A percentile compares a stretch with the other conserved stretches of the same genome.
phyloP scores from a whole-genome alignment of 2,797 vertebrate species.

The Dallia pectoralis region DNA sequence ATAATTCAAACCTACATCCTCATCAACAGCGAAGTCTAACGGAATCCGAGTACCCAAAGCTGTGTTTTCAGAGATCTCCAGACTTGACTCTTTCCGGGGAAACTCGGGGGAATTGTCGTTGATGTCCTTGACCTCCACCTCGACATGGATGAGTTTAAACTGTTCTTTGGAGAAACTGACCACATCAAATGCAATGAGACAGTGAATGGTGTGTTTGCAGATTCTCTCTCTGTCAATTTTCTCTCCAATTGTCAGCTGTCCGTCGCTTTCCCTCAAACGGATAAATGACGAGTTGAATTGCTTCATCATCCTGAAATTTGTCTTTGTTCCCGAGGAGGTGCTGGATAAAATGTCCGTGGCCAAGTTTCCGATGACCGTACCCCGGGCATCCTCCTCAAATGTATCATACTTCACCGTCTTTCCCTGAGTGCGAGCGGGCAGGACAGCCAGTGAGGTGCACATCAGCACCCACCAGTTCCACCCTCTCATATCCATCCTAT shows the following conservation, averaged over 20 bases:
- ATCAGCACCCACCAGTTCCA: constrained; percentile 58
- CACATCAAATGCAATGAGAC: constrained; percentile 90
- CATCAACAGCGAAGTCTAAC: constrained; percentile 86
- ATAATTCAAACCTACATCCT: constrained; percentile 87
- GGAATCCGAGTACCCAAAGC: constrained; percentile 88
- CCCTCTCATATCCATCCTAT: constrained; percentile 57
- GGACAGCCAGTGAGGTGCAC: constrained; percentile 55
- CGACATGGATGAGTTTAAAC: constrained; percentile 91
- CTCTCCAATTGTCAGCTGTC: constrained; percentile 89
- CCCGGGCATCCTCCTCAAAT: constrained; percentile 90
- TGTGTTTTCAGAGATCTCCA: constrained; percentile 91
- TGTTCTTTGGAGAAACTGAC: constrained; percentile 90
- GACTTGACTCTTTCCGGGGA: constrained; percentile 79
- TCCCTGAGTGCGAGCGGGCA: constrained; percentile 59
- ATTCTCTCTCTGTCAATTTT: constrained; percentile 88
- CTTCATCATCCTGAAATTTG: constrained; percentile 88
- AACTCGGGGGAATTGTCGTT: constrained; percentile 93
- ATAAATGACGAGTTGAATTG: constrained; percentile 91
- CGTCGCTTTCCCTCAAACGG: constrained; percentile 87
- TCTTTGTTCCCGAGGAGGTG: constrained; percentile 69
- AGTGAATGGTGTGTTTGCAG: constrained; percentile 83
- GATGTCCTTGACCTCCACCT: constrained; percentile 95
- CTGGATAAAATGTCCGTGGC: constrained; percentile 86
- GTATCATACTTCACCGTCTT: constrained; percentile 92
- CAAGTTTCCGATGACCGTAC: constrained; percentile 91